Base-by-base conservation (phyloP, 2,113 vertebrate genomes). In the Nycticorax nycticorax region DNA sequence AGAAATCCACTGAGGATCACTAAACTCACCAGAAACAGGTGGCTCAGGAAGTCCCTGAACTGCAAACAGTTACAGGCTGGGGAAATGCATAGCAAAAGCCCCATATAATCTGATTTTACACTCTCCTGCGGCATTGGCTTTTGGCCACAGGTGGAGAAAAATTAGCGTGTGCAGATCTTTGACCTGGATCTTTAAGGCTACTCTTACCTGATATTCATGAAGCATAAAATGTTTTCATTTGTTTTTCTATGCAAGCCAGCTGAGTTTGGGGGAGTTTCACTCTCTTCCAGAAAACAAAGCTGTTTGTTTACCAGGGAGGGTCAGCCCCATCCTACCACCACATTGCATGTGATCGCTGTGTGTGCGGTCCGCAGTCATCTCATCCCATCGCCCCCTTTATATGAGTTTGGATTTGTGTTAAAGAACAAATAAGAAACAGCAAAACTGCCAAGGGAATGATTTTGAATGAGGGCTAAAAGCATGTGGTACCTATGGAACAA, bases 21-120 rank as follows among this genome's bases (percentile, higher is more conserved):
- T 9, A 10, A 80, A 64, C 22, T 55, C 39, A 6, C 9, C 8
- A 3, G 9, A 39, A 83, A 1, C 22, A 12, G 23, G 22, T 2
- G 9, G 20, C 24, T 68, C 0, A 23, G 0, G 18, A 33, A 85
- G 33, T 7, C 22, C 35, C 48, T 21, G 22, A 10, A 19, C 15
- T 73, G 45, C 19, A 32, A 73, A 43, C 22, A 41, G n/a, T 12
- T 63, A 24, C 35, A 37, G 37, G 27, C 24, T 63, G 41, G 37
- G 63, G 55, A 73, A 81, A 30, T 6, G 20, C 15, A 26, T 3
- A 28, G 41, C 8, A 66, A 66, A 84, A n/a, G 0, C 19, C 28
- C 11, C 23, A 2, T 3, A 13, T 21, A 52, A n/a, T 52, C 55
- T 52, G 37, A 30, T 52, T 69, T 75, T 45, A 57, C 14, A 6